Conservation (phyloP, 2,888 invertebrate genomes). For the Chymomyza caudatula region DNA sequence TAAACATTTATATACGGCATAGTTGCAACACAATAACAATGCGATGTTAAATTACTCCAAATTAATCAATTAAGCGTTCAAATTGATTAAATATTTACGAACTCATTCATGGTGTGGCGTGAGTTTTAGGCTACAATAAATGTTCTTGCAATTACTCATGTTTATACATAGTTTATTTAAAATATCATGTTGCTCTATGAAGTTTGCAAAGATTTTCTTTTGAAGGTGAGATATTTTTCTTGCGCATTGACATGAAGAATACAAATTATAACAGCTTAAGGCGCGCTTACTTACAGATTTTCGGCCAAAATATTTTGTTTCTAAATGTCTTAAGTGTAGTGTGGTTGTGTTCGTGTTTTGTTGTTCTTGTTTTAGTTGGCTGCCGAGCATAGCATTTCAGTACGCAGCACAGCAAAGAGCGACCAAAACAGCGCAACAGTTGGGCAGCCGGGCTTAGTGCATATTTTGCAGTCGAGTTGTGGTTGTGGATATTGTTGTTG, state of each 20-base stretch:
- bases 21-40: background rate
- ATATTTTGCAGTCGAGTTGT: background rate
- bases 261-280: background rate
- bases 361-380: constrained; percentile 1
- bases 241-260: background rate
- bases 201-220: constrained; percentile 27
- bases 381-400: constrained; percentile 41
- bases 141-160: background rate
- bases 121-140: background rate
- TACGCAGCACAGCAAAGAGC: constrained; percentile 36
- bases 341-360: constrained; percentile 14
- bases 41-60: background rate
- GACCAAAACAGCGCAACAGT: background rate
- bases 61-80: background rate
- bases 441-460: background rate
- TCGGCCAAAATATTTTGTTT: constrained; percentile 27
- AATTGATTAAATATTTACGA: background rate
- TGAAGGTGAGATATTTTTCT: background rate
- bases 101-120: background rate
- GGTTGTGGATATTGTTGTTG: constrained; percentile 5
- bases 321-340: constrained; percentile 12
- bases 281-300: background rate
- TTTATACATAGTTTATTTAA: constrained; percentile 68
- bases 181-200: constrained; percentile 65
- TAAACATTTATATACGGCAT: background rate